Conservation (phyloP, 2,113 vertebrate species). For the Microtus ochrogaster region DNA sequence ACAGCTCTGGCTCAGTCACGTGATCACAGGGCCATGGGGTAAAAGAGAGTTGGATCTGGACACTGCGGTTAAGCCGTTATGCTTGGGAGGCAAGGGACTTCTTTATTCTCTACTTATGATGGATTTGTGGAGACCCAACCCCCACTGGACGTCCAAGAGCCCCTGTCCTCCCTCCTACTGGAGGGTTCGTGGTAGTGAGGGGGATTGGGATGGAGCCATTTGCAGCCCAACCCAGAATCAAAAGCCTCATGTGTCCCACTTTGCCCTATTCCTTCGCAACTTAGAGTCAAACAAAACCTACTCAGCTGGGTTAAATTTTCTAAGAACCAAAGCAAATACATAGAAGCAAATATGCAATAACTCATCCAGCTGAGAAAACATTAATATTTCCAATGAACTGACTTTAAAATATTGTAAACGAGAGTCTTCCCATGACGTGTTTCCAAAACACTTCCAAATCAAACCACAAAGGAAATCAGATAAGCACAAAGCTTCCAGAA, state of each 20-base stretch:
- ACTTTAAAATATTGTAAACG: constrained; percentile 65
- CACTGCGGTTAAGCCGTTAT: not conserved
- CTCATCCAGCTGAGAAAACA: constrained; percentile 61
- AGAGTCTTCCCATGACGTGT: constrained; percentile 52
- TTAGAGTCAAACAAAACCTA: constrained; percentile 50
- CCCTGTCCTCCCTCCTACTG: not conserved
- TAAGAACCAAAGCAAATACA: constrained; percentile 63
- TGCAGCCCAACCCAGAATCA: not conserved
- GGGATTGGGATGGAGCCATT: not conserved
- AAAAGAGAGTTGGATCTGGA: not conserved
- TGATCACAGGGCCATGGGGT: not conserved
- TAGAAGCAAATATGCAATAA: constrained; percentile 34
- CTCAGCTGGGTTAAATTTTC: constrained; percentile 33
- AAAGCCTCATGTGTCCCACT: not conserved
- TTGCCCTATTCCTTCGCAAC: not conserved
- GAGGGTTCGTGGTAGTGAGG: too few species aligned
- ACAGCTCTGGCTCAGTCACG: not conserved
- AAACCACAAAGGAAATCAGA: constrained; percentile 73
- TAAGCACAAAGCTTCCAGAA: constrained; percentile 36
- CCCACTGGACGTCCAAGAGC: not conserved
- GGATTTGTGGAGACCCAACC: not conserved
- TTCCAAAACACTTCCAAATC: constrained; percentile 55
- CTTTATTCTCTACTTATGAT: not conserved
- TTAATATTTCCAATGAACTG: constrained; percentile 55
- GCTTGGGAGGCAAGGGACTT: not conserved